Evolutionary conservation across 2,888 invertebrate species (phyloP).

Genomic region (Metacarcinus magister): DNA sequence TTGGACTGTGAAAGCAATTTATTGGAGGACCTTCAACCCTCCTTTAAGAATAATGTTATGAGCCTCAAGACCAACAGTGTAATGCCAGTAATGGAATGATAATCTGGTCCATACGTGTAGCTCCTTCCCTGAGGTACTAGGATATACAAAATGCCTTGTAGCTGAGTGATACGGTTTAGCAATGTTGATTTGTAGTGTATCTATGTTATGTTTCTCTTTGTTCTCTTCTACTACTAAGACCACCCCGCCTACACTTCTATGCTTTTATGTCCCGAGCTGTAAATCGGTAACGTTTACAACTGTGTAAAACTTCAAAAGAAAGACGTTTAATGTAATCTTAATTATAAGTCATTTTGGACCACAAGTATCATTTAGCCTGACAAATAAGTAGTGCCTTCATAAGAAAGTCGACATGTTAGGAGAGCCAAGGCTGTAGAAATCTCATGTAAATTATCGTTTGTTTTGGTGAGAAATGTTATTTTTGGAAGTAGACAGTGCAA

Average conservation of each 20-base stretch:
- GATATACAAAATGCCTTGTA: not conserved
- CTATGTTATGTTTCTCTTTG: conserved; percentile 18
- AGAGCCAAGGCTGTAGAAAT: conserved; percentile 68
- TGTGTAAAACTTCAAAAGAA: conserved; percentile 63
- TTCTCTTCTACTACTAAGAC: not conserved
- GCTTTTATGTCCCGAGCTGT: conserved; percentile 68
- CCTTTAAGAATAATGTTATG: not conserved
- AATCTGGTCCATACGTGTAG: not conserved
- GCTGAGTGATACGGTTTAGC: not conserved
- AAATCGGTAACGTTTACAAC: conserved; percentile 64
- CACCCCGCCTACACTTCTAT: conserved; percentile 34
- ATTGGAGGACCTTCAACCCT: not conserved
- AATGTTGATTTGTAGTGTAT: conserved; percentile 28
- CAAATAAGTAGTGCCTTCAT: conserved; percentile 79
- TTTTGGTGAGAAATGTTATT: conserved; percentile 49
- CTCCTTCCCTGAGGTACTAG: not conserved
- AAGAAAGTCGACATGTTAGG: conserved; percentile 71
- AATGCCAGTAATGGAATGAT: not conserved
- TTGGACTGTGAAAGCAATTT: not conserved
- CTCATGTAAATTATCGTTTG: conserved; percentile 35
- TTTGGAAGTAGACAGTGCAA: conserved; percentile 60
- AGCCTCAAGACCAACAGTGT: not conserved
- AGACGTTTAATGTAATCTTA: conserved; percentile 54
- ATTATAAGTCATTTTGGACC: conserved; percentile 72
- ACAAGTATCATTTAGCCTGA: conserved; percentile 75